Percentiles rank a stretch among this genome's conserved stretches.
phyloP scores from a whole-genome alignment of 2,797 vertebrate genomes.

The Apodemus agrarius region DNA sequence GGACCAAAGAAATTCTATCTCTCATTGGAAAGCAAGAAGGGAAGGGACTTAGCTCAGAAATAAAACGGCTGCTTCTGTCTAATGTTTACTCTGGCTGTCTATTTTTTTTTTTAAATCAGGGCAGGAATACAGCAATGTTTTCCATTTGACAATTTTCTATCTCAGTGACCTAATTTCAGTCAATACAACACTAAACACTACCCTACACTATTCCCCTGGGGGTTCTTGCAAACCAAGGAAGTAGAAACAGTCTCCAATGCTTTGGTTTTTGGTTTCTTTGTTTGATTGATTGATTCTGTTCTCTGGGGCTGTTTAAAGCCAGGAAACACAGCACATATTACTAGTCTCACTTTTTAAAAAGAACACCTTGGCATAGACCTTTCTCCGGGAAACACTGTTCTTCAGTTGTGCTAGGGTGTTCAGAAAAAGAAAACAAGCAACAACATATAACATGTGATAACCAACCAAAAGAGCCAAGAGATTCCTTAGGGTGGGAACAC shows the following conservation, averaged over 20 bases:
- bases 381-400: not conserved
- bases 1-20: not conserved
- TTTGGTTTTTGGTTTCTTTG: not conserved
- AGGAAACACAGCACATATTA: not conserved
- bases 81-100: not conserved
- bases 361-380: not conserved
- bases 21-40: not conserved
- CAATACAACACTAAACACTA: not conserved
- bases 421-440: constrained; percentile 3
- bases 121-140: not conserved
- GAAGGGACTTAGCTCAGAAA: not conserved
- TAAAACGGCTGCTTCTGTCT: not conserved
- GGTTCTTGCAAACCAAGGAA: not conserved
- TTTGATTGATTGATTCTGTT: not conserved
- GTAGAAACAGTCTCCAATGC: not conserved
- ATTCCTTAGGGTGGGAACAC: not conserved
- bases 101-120: not conserved
- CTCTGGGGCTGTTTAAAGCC: constrained; percentile 11
- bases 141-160: not conserved
- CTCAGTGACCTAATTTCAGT: not conserved
- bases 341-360: not conserved
- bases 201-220: not conserved
- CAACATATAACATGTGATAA: not conserved
- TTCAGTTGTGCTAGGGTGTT: not conserved
- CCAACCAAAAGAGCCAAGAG: not conserved